Percentiles rank a stretch among this genome's conserved stretches.
These are phyloP conservation scores for Schizaphis graminum DNA, from an alignment of 2,888 invertebrate genomes.

Conservation along the genomic window DNA sequence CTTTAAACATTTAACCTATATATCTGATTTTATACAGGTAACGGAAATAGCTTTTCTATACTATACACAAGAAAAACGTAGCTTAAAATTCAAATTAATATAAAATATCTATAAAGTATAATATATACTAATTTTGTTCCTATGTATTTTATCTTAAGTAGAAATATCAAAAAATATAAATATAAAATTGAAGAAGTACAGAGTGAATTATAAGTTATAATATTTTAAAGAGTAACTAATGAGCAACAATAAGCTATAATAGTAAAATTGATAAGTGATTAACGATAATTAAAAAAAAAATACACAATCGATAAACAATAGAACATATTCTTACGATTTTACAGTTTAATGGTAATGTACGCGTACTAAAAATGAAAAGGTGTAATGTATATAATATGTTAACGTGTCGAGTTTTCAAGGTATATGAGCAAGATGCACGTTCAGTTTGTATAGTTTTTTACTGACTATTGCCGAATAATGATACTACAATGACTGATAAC, in stretches of 20 bases:
- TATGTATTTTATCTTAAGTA: neutral
- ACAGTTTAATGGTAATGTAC: neutral
- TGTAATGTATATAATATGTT: neutral
- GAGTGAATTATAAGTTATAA: neutral
- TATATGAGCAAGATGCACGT: neutral
- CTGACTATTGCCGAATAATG: neutral
- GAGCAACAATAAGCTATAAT: neutral
- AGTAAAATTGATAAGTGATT: slow-evolving; percentile 3
- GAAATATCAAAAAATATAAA: neutral
- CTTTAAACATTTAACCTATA: neutral
- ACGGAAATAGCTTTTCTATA: neutral
- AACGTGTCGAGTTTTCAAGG: neutral
- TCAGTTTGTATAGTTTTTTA: neutral
- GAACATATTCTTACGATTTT: neutral
- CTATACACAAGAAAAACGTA: neutral
- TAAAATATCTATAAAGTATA: neutral
- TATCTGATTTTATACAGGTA: neutral
- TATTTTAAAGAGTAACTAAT: slow-evolving; percentile 4
- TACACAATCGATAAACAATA: neutral
- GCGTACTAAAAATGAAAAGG: neutral
- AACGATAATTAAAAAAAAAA: neutral
- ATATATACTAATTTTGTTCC: neutral
- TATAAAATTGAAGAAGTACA: neutral
- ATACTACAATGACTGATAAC: slow-evolving; percentile 4
- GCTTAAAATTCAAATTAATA: neutral